Evolutionary conservation across 2,888 invertebrate genomes (phyloP).

Genomic region (Tetramorium bicarinatum): DNA sequence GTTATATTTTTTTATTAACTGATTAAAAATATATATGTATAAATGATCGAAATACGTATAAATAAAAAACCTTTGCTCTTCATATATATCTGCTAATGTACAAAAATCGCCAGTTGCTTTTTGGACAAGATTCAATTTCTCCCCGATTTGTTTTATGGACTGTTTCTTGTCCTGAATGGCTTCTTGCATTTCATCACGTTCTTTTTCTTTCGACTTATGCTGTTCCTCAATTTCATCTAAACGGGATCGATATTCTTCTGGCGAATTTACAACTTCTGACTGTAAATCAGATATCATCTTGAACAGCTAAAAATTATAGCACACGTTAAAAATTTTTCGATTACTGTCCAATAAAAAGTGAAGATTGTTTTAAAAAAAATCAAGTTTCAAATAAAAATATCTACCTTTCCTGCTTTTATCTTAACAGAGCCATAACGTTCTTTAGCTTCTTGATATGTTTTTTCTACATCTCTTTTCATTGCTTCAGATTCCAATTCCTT

Average conservation of each 20-base stretch:
- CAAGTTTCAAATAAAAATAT: slow-evolving; percentile 8
- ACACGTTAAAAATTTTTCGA: slow-evolving; percentile 1
- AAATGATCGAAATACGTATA: neutral
- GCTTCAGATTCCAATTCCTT: slow-evolving; percentile 39
- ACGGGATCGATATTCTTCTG: slow-evolving; percentile 69
- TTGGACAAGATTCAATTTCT: slow-evolving; percentile 61
- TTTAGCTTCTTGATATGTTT: slow-evolving; percentile 58
- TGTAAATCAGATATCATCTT: slow-evolving; percentile 70
- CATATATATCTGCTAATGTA: slow-evolving; percentile 62
- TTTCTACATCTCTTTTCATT: slow-evolving; percentile 52
- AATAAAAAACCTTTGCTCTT: slow-evolving; percentile 67
- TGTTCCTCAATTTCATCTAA: slow-evolving; percentile 71
- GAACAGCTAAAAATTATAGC: slow-evolving; percentile 58
- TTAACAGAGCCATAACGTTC: slow-evolving; percentile 60
- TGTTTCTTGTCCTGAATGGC: slow-evolving; percentile 74
- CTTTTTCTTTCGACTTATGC: slow-evolving; percentile 63
- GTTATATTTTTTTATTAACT: neutral
- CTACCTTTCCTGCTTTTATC: slow-evolving; percentile 69
- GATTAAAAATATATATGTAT: neutral
- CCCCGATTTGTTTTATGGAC: slow-evolving; percentile 69
- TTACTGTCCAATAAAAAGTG: slow-evolving; percentile 32
- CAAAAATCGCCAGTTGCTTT: slow-evolving; percentile 66
- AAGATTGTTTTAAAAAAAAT: slow-evolving; percentile 6
- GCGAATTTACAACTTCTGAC: slow-evolving; percentile 75
- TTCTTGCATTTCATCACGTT: slow-evolving; percentile 68